Base-by-base conservation (phyloP, 2,113 vertebrate genomes). In the Sphaerodactylus townsendi region DNA sequence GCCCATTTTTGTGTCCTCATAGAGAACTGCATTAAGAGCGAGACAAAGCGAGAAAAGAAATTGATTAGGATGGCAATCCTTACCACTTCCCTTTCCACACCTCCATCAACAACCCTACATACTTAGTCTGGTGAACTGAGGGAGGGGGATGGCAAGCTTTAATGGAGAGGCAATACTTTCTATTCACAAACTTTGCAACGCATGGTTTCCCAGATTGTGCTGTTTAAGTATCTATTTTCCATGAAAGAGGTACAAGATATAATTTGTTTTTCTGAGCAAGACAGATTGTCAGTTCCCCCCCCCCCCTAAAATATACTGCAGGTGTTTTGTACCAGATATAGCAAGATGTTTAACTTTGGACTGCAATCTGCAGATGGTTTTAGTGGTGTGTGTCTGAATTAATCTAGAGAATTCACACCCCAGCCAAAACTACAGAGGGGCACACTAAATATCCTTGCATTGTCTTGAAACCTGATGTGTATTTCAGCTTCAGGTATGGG, bases 291-390 rank as follows among this genome's bases (percentile, higher is more conserved):
- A n/a, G 74, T 91, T 68, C 88, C 90, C 78, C 77, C 85, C 77
- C 86, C 89, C 14, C 46, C 10, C 75, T 79, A 94, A 93, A 91
- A 88, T 84, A 86, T 91, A 82, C 25, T 87, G 80, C 86, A 93
- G 90, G 88, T 93, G 77, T 89, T 92, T 86, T 70, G 48, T 91
- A 90, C 87, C 44, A 87, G 86, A 86, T 91, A 70, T 73, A 68
- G 80, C 78, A 82, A 46, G n/a, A 50, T 88, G 66, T 70, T 90
- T 90, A 89, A 88, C 30, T 79, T 80, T 83, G 62, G 44, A 81
- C 82, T 89, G 64, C 73, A 14, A 65, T 85, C 88, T 93, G 84
- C 77, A 89, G 89, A 90, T 90, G 71, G 85, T n/a, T 3, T 73
- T 46, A 68, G 7, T 74, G 44, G 53, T 37, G 39, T 44, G 41